A percentile compares a stretch with the other conserved stretches of the same genome.
Conservation (phyloP, 2,888 invertebrate species). For the Julus scanicus region DNA sequence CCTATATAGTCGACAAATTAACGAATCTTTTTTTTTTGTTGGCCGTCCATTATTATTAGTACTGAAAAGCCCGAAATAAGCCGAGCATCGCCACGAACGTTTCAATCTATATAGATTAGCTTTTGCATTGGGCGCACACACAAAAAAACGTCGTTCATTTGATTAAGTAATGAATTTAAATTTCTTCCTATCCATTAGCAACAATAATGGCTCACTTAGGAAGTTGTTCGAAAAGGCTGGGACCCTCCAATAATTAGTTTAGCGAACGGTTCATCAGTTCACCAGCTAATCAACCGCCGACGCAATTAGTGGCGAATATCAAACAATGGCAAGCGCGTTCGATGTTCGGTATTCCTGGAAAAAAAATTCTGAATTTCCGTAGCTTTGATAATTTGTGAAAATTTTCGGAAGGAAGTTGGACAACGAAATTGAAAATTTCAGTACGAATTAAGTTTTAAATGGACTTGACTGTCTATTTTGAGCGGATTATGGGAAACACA, state of each 20-base stretch:
- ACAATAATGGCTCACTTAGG: conserved; percentile 21
- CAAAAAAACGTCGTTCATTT: background rate
- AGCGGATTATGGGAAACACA: too few species aligned
- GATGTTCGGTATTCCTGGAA: background rate
- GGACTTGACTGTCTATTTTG: too few species aligned
- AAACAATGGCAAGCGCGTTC: background rate
- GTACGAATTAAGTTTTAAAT: too few species aligned
- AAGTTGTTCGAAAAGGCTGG: conserved; percentile 22
- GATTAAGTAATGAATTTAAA: conserved; percentile 33
- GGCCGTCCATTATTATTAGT: background rate
- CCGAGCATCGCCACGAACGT: conserved; percentile 14
- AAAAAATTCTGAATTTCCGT: background rate
- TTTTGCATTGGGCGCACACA: background rate
- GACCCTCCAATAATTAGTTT: background rate
- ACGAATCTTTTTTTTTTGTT: background rate
- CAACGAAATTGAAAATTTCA: background rate
- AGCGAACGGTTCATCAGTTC: conserved; percentile 12
- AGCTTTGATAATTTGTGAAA: background rate
- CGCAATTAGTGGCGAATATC: conserved; percentile 27
- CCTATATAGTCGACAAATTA: background rate
- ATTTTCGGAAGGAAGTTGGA: background rate
- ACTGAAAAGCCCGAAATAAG: background rate
- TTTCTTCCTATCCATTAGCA: conserved; percentile 28
- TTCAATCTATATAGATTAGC: conserved; percentile 22
- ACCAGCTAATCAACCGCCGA: conserved; percentile 18